phyloP scores from a whole-genome alignment of 2,888 invertebrate species.

The Drosophila putrida region DNA sequence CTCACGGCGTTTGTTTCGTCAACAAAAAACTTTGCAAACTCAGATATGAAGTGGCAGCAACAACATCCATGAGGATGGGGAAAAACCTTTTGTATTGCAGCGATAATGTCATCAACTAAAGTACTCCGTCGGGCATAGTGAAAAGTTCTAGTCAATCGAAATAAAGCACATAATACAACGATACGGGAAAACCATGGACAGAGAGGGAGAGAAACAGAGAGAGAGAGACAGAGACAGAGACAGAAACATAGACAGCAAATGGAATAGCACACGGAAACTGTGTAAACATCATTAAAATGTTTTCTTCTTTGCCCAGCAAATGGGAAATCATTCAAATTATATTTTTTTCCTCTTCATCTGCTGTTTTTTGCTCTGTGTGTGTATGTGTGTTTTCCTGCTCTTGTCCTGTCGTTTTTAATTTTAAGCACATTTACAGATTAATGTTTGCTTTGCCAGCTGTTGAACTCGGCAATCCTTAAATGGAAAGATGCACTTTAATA shows the following conservation, averaged over 20 bases:
- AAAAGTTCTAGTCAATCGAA: slow-evolving; percentile 77
- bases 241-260: slow-evolving; percentile 19
- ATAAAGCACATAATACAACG: slow-evolving; percentile 63
- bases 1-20: slow-evolving; percentile 40
- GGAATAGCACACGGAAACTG: slow-evolving; percentile 51
- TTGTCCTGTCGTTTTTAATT: slow-evolving; percentile 24
- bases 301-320: slow-evolving; percentile 52
- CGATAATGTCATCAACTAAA: slow-evolving; percentile 78
- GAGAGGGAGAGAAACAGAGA: slow-evolving; percentile 8
- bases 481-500: slow-evolving; percentile 40
- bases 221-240: slow-evolving; percentile 10
- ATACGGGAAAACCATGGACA: slow-evolving; percentile 5
- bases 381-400: not conserved
- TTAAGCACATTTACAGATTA: slow-evolving; percentile 43
- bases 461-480: not conserved
- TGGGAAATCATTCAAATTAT: slow-evolving; percentile 71
- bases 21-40: slow-evolving; percentile 52
- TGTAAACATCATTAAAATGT: slow-evolving; percentile 75
- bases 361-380: slow-evolving; percentile 1
- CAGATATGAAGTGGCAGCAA: slow-evolving; percentile 49
- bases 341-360: slow-evolving; percentile 17
- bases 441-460: slow-evolving; percentile 23
- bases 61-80: slow-evolving; percentile 17
- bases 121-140: slow-evolving; percentile 76
- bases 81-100: slow-evolving; percentile 69